Evolutionary conservation across 2,113 vertebrate species (phyloP), one percentile per base, ranked within the genome.

Genomic region (Ursus arctos): DNA sequence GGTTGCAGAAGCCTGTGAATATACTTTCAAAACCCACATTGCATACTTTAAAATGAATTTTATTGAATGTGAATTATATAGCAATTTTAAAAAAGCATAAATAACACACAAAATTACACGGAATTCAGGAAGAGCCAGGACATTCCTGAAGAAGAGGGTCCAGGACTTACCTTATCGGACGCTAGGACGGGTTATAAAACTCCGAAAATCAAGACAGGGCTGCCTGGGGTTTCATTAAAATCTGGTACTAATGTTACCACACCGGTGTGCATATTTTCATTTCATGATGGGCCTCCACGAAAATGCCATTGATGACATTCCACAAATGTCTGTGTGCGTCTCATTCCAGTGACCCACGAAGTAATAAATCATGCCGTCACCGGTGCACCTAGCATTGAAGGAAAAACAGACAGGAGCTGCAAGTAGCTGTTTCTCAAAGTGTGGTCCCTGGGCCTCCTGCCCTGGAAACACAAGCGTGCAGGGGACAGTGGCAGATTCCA

Each of bases 271-370:
- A 10, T 65, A 65, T 67, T 88, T 87, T 86, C 80, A n/a, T 26
- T 59, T 26, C 7, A 0, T 33, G 76, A 53, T 13, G 57, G 65
- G 91, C 26, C 88, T 79, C 69, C 67, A 26, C 53, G 93, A 87
- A 74, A 88, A 96, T 21, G 16, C 85, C 71, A 7, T 5, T 1
- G 43, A 79, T 53, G 91, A 71, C 94, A 88, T 96, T 98, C 94
- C 95, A 81, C 0, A 83, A 8, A 95, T 80, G 51, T 77, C 94
- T 97, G 81, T 33, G 47, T 10, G 21, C 76, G 11, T 80, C 83
- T 76, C 94, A 10, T n/a, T 55, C 74, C 79, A 13, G 57, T 19
- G 33, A 67, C 76, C 65, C 82, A 55, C 88, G 40, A 4, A 19
- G 85, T 16, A 22, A 86, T 94, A 51, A 87, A 94, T 94, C 51